Conservation (phyloP, 2,797 vertebrate species). For the Acanthis flammea region DNA sequence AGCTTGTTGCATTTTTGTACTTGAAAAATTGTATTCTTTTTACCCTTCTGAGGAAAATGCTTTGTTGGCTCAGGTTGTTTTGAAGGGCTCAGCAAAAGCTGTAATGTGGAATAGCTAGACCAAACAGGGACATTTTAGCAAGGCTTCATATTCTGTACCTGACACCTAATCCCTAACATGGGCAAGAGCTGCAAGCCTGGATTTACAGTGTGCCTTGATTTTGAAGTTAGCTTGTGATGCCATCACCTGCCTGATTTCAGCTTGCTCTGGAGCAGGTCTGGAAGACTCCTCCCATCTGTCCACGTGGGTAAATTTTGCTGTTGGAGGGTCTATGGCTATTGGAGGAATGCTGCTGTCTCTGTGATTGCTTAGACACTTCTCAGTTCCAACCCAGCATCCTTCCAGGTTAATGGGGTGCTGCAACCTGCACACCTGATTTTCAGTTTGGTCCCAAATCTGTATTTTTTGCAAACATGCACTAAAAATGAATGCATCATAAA, state of each 20-base stretch:
- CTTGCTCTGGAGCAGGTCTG: background rate
- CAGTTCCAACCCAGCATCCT: background rate
- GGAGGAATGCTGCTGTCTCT: background rate
- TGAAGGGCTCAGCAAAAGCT: background rate
- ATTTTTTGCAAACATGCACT: background rate
- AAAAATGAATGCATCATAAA: background rate
- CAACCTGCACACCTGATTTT: background rate
- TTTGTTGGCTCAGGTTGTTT: background rate
- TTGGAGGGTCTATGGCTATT: fast-evolving
- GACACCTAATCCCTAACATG: background rate
- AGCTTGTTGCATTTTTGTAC: background rate
- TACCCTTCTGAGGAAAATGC: background rate
- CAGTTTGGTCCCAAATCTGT: background rate
- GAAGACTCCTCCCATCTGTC: background rate
- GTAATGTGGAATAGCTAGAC: background rate
- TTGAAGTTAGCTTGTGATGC: background rate
- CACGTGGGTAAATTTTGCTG: fast-evolving
- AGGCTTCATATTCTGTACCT: background rate
- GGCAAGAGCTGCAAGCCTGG: background rate
- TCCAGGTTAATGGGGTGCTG: fast-evolving
- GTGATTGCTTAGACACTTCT: background rate
- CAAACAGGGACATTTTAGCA: background rate
- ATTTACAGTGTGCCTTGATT: background rate
- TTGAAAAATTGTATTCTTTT: background rate
- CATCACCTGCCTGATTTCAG: background rate